These are phyloP conservation scores for Stenichneumon culpator DNA, from an alignment of 2,888 invertebrate species.

Conservation along the genomic window DNA sequence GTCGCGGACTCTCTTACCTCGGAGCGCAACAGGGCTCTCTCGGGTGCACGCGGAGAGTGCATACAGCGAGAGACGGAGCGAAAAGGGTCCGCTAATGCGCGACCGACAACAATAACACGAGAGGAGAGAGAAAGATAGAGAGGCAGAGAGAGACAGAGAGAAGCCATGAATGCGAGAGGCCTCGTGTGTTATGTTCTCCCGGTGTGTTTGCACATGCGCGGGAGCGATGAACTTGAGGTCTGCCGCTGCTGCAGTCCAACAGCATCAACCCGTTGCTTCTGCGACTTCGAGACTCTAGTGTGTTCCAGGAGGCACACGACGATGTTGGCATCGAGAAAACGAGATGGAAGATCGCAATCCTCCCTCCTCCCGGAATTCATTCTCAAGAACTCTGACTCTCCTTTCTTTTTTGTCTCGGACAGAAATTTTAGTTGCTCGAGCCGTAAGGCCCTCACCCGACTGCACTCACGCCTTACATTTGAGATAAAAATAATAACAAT, in stretches of 20 bases:
- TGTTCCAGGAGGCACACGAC: conserved; percentile 42
- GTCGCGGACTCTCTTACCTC: conserved; percentile 33
- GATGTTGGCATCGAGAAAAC: conserved; percentile 25
- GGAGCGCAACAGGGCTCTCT: conserved; percentile 51
- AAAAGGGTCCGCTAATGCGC: conserved; percentile 74
- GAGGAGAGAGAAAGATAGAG: conserved; percentile 62
- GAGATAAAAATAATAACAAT: not conserved
- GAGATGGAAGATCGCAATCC: conserved; percentile 24
- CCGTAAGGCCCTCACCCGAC: not conserved
- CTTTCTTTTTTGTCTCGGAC: not conserved
- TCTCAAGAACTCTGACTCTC: conserved; percentile 29
- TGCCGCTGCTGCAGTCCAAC: conserved; percentile 65
- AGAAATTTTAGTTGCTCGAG: not conserved
- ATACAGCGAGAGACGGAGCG: conserved; percentile 43
- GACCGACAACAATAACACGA: conserved; percentile 76
- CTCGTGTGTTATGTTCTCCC: conserved; percentile 67
- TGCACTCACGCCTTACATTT: not conserved
- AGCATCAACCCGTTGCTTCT: conserved; percentile 59
- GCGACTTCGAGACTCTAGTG: conserved; percentile 37
- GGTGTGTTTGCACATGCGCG: conserved; percentile 81
- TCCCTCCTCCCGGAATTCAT: conserved; percentile 38
- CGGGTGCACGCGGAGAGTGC: conserved; percentile 48
- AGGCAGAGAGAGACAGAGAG: conserved; percentile 43
- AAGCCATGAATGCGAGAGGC: conserved; percentile 67
- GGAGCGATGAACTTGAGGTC: conserved; percentile 82